Evolutionary conservation across 2,797 vertebrate genomes (phyloP).

Genomic region (Smutsia temminckii): DNA sequence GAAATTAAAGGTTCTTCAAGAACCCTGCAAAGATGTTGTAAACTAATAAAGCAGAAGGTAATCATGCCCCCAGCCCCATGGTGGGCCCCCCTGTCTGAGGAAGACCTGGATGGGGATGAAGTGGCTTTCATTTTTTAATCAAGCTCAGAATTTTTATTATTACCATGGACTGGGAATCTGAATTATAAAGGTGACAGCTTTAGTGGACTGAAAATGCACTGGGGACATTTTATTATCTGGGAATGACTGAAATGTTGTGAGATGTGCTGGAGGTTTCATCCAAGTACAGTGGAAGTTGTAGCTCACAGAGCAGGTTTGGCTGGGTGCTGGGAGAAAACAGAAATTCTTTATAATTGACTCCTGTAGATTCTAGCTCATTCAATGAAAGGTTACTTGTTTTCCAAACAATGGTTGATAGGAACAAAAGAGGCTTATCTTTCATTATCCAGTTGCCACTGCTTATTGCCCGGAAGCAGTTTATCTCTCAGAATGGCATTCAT

Average conservation of each 20-base stretch:
- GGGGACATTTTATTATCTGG: background rate
- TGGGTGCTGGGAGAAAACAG: too few species aligned
- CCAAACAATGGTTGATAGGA: background rate
- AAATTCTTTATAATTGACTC: background rate
- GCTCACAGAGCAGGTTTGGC: background rate
- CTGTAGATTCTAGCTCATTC: background rate
- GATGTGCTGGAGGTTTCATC: background rate
- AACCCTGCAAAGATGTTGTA: background rate
- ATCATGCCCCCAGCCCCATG: rapidly evolving
- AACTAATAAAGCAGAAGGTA: background rate
- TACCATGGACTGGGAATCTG: background rate
- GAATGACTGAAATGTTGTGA: background rate
- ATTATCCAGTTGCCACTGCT: background rate
- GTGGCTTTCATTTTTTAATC: background rate
- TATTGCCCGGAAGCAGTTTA: too few species aligned
- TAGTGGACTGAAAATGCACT: background rate
- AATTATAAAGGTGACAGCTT: background rate
- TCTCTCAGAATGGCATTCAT: background rate
- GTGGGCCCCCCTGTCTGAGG: background rate
- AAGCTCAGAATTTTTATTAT: background rate
- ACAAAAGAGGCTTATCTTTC: background rate
- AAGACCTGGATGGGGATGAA: background rate
- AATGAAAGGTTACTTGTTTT: background rate
- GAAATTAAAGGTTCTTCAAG: background rate
- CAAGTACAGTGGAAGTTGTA: background rate